Conservation (phyloP, 2,888 invertebrate genomes). For the Hirtodrosophila confusa region DNA sequence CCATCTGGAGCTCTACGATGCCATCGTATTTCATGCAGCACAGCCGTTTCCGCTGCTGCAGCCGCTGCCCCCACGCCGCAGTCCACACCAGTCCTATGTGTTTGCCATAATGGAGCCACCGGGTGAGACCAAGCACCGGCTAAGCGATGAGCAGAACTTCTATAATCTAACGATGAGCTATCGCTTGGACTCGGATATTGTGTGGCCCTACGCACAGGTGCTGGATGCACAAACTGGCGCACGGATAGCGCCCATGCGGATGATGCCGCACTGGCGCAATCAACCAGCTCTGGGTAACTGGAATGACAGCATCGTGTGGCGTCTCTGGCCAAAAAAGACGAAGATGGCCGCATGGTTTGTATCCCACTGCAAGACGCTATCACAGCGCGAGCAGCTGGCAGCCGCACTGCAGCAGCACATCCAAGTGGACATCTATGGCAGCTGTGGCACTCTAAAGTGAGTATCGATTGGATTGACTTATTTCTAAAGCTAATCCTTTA, state of each 20-base stretch:
- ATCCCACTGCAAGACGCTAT: conserved; percentile 85
- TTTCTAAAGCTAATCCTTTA: background rate
- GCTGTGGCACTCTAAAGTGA: conserved; percentile 85
- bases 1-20: conserved; percentile 84
- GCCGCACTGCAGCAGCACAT: conserved; percentile 86
- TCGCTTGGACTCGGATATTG: conserved; percentile 85
- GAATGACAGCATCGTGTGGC: conserved; percentile 55
- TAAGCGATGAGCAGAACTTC: conserved; percentile 82
- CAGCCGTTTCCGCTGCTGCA: conserved; percentile 79
- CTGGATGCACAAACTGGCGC: conserved; percentile 68
- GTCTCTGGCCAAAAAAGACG: conserved; percentile 78
- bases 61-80: conserved; percentile 83
- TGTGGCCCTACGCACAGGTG: conserved; percentile 84
- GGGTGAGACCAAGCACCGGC: conserved; percentile 81
- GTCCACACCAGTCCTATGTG: conserved; percentile 85
- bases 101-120: conserved; percentile 85
- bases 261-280: conserved; percentile 71
- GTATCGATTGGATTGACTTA: conserved; percentile 2
- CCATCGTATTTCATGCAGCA: conserved; percentile 85
- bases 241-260: conserved; percentile 72
- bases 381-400: conserved; percentile 84
- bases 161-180: conserved; percentile 87
- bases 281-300: conserved; percentile 42
- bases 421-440: conserved; percentile 87
- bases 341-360: conserved; percentile 86